Percentiles rank a stretch among this genome's conserved stretches.
Evolutionary conservation across 2,113 vertebrate species (phyloP).

Genomic region (Oryzias javanicus): DNA sequence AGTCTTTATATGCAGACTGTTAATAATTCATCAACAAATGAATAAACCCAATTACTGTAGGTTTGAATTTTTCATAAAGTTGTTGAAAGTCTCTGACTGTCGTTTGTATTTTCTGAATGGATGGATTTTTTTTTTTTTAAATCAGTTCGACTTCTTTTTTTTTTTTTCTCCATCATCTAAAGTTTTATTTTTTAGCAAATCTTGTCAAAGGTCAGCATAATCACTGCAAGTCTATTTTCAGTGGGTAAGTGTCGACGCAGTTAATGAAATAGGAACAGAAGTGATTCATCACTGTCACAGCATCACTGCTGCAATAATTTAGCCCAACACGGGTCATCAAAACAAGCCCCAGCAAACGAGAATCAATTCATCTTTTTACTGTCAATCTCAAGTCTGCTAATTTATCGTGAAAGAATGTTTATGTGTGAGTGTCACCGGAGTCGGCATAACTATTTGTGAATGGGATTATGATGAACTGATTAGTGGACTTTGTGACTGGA

Average conservation of each 20-base stretch:
- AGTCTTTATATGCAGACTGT: too few species aligned
- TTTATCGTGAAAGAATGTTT: conserved; percentile 48
- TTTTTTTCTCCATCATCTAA: neutral
- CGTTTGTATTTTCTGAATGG: too few species aligned
- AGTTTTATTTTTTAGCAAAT: conserved; percentile 14
- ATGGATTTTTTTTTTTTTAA: too few species aligned
- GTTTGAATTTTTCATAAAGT: too few species aligned
- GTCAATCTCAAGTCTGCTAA: conserved; percentile 41
- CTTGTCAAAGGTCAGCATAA: conserved; percentile 18
- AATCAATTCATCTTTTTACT: conserved; percentile 58
- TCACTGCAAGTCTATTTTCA: conserved; percentile 28
- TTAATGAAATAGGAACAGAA: conserved; percentile 52
- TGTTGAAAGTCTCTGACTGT: too few species aligned
- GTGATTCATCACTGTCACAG: conserved; percentile 61
- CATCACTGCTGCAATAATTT: conserved; percentile 70
- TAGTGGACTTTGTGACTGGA: conserved; percentile 33
- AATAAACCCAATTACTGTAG: too few species aligned
- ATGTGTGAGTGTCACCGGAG: conserved; percentile 34
- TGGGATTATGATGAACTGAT: conserved; percentile 54
- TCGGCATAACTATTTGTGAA: conserved; percentile 44
- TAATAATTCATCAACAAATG: too few species aligned
- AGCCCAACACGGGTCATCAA: conserved; percentile 60
- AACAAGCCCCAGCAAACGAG: conserved; percentile 57
- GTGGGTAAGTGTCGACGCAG: conserved; percentile 51
- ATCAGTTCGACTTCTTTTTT: too few species aligned